A percentile compares a stretch with the other conserved stretches of the same genome.
These are phyloP conservation scores for Perca flavescens DNA, from an alignment of 2,113 vertebrate species.

Conservation along the genomic window DNA sequence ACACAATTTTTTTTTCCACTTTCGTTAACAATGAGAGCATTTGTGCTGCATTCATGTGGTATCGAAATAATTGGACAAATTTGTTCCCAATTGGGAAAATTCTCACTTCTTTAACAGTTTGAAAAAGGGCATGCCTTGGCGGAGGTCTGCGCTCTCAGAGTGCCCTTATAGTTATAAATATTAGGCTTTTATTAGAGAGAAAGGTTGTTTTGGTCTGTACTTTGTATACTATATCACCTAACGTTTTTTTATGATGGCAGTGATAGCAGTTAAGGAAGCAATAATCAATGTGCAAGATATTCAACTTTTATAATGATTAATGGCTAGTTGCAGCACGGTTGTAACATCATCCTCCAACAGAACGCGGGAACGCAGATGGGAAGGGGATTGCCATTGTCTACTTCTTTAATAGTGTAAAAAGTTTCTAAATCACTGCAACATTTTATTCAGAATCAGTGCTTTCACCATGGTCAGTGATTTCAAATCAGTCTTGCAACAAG, in stretches of 20 bases:
- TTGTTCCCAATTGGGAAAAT: no score
- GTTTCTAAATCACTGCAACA: neutral
- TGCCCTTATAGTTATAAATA: neutral
- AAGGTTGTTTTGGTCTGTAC: constrained; percentile 15
- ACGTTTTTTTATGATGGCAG: constrained; percentile 8
- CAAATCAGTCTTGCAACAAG: neutral
- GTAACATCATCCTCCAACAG: neutral
- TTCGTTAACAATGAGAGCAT: no score
- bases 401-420: neutral
- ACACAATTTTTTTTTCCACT: no score
- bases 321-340: neutral
- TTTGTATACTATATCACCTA: constrained; percentile 28
- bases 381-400: no score
- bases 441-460: neutral
- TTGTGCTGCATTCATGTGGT: no score
- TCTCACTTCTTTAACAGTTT: no score
- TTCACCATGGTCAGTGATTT: neutral
- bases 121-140: no score
- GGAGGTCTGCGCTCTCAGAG: no score
- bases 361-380: neutral
- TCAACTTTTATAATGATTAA: neutral
- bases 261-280: neutral
- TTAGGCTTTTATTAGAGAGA: neutral
- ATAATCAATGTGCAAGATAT: constrained; percentile 27
- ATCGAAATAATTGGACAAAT: no score